Evolutionary conservation across 1,140 invertebrate species (phyloP).

Genomic region (Drosophila teissieri): DNA sequence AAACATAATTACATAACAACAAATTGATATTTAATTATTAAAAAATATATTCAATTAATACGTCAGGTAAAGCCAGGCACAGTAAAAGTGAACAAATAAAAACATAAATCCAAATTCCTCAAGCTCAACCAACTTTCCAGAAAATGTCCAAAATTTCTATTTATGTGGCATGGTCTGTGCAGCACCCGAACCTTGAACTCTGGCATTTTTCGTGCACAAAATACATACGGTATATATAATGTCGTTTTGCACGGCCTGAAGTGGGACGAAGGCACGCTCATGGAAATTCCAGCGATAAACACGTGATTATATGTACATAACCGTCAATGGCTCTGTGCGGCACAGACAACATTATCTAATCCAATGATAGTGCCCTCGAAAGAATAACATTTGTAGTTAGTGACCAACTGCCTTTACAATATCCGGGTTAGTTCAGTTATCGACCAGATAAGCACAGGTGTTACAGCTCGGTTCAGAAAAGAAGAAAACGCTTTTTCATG

Average conservation of each 20-base stretch:
- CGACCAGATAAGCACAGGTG: slow-evolving; percentile 7
- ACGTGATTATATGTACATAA: slow-evolving; percentile 76
- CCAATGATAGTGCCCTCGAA: slow-evolving; percentile 23
- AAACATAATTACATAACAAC: too few species aligned
- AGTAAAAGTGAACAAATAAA: too few species aligned
- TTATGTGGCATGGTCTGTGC: slow-evolving; percentile 15
- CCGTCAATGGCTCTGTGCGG: slow-evolving; percentile 35
- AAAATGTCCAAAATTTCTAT: slow-evolving; percentile 7
- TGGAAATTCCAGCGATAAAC: slow-evolving; percentile 73
- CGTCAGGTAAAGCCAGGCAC: too few species aligned
- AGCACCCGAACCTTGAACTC: slow-evolving; percentile 66
- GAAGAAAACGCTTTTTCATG: not conserved
- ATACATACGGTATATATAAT: slow-evolving; percentile 32
- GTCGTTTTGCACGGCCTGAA: slow-evolving; percentile 8
- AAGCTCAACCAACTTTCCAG: not conserved
- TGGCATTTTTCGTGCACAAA: slow-evolving; percentile 60
- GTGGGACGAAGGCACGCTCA: slow-evolving; percentile 59
- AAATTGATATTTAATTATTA: too few species aligned
- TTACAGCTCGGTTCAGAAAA: not conserved
- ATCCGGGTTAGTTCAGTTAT: slow-evolving; percentile 24
- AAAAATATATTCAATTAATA: too few species aligned
- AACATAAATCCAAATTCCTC: too few species aligned
- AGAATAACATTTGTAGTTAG: slow-evolving; percentile 24
- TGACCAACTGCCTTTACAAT: slow-evolving; percentile 22
- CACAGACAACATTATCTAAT: slow-evolving; percentile 37